Evolutionary conservation across 2,113 vertebrate species (phyloP).

Genomic region (Bubo bubo): DNA sequence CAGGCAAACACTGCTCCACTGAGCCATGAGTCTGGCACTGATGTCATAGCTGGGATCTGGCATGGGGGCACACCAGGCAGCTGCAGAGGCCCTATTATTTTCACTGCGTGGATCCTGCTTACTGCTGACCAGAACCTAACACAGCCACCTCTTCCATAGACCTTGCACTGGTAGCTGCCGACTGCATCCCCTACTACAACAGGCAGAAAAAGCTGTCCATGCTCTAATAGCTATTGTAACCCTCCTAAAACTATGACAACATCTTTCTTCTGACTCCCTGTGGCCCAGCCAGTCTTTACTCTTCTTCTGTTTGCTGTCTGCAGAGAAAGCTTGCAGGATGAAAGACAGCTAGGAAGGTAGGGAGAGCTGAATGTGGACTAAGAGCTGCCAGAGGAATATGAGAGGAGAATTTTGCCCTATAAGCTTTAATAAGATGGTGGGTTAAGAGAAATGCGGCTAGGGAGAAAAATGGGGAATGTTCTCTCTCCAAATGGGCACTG

Average conservation of each 20-base stretch:
- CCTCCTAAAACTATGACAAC: constrained; percentile 28
- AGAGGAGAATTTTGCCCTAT: constrained; percentile 59
- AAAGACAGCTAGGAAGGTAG: constrained; percentile 20
- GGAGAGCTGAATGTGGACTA: constrained; percentile 31
- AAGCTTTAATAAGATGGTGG: constrained; percentile 31
- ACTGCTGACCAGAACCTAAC: neutral
- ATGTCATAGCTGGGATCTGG: neutral
- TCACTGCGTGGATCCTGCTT: neutral
- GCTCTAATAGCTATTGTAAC: neutral
- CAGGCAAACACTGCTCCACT: neutral
- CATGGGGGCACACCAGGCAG: neutral
- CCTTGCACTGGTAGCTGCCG: neutral
- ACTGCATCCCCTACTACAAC: neutral
- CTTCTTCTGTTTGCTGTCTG: constrained; percentile 17
- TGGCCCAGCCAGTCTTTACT: constrained; percentile 4
- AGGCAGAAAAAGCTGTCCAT: neutral
- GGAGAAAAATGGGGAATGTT: constrained; percentile 15
- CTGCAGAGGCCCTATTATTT: neutral
- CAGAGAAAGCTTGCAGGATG: constrained; percentile 2
- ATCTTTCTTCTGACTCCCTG: constrained; percentile 18
- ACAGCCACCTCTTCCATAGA: neutral
- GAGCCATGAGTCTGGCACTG: neutral
- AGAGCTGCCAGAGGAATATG: constrained; percentile 51
- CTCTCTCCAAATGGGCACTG: constrained; percentile 7
- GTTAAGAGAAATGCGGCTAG: constrained; percentile 41